Conservation (phyloP, 2,113 vertebrate species). For the Onychostoma macrolepis region DNA sequence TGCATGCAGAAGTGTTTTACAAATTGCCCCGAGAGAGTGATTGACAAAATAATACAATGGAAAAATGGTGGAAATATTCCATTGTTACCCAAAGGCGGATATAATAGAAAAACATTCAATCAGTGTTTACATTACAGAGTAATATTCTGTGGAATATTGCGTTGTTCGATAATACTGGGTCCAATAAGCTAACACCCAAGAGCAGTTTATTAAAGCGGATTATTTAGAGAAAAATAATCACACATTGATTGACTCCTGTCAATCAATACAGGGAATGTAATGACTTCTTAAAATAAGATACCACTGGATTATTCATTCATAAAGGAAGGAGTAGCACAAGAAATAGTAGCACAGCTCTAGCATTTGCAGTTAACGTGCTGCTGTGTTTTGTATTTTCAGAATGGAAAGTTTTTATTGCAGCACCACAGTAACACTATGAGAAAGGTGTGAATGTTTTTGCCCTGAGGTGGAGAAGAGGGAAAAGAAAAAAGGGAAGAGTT, state of each 20-base stretch:
- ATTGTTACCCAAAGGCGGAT: too few relatives aligned
- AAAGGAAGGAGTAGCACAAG: background rate
- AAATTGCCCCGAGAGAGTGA: background rate
- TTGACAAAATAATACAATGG: background rate
- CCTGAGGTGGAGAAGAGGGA: background rate
- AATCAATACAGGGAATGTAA: background rate
- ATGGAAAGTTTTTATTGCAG: background rate
- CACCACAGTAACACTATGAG: conserved; percentile 5
- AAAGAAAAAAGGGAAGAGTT: background rate
- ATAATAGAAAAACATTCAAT: background rate
- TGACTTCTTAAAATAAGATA: background rate
- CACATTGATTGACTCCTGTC: background rate
- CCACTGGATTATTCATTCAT: conserved; percentile 9
- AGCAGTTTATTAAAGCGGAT: background rate
- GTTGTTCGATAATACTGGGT: background rate
- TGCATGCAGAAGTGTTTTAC: background rate
- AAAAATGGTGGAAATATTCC: background rate
- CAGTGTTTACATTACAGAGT: background rate
- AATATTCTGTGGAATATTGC: background rate
- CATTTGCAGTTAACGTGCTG: conserved; percentile 1
- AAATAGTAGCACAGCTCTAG: background rate
- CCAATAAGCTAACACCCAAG: conserved; percentile 24
- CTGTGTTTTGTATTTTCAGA: background rate
- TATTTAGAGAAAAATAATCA: background rate
- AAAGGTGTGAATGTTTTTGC: conserved; percentile 7